phyloP scores from a whole-genome alignment of 2,113 vertebrate species.

The Podilymbus podiceps region DNA sequence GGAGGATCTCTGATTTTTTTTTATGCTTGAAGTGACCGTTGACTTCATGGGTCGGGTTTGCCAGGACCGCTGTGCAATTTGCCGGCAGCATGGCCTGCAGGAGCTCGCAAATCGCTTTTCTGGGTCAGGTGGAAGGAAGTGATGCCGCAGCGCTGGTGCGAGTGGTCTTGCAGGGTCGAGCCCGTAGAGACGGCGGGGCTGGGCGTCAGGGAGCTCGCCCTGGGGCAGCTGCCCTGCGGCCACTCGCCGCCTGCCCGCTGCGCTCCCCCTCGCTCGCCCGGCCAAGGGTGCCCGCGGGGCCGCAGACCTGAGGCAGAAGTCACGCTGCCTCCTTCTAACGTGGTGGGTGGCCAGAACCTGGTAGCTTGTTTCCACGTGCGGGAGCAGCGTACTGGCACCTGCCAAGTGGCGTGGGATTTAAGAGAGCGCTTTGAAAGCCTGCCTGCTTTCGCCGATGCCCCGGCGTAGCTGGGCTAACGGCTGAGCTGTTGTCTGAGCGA shows the following conservation, averaged over 20 bases:
- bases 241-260: rapidly evolving
- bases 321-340: rapidly evolving
- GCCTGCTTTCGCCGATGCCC: rapidly evolving
- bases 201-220: too few relatives aligned
- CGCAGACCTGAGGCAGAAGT: rapidly evolving
- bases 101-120: neutral
- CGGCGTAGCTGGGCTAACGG: neutral
- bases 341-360: neutral
- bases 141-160: rapidly evolving
- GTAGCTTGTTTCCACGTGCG: rapidly evolving
- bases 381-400: neutral
- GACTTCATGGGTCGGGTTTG: rapidly evolving
- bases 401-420: neutral
- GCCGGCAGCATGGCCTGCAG: neutral
- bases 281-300: neutral
- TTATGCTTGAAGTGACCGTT: neutral
- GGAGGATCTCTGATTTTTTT: neutral
- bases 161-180: too few relatives aligned
- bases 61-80: rapidly evolving
- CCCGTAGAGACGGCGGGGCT: neutral
- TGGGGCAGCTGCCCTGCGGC: rapidly evolving
- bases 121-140: neutral
- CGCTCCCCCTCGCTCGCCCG: rapidly evolving
- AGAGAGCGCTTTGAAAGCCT: rapidly evolving
- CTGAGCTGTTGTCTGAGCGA: neutral